Conservation (phyloP, 2,797 vertebrate genomes). For the Holocentrus rufus region DNA sequence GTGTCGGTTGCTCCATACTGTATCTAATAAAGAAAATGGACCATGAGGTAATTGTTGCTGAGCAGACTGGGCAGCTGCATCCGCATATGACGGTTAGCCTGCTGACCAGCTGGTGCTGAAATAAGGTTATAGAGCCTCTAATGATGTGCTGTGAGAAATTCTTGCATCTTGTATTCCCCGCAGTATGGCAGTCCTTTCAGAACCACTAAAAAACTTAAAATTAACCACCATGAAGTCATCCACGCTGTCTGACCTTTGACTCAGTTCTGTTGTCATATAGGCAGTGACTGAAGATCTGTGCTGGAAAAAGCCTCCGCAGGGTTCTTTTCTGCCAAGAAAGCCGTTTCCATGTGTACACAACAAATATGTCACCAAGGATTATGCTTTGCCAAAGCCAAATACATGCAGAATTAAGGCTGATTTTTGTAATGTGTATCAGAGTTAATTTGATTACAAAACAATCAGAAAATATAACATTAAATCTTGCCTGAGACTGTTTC, state of each 20-base stretch:
- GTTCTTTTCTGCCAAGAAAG: conserved; percentile 32
- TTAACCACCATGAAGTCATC: conserved; percentile 8
- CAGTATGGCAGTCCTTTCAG: not conserved
- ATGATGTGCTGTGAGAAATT: conserved; percentile 50
- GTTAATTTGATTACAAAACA: too few relatives aligned
- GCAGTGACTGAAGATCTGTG: not conserved
- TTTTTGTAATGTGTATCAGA: not conserved
- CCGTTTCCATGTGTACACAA: conserved; percentile 28
- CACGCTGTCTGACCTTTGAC: not conserved
- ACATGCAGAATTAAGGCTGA: not conserved
- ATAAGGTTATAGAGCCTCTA: conserved; percentile 70
- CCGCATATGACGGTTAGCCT: conserved; percentile 54
- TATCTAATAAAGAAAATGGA: conserved; percentile 12
- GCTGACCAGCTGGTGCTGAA: conserved; percentile 67
- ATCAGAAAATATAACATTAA: too few relatives aligned
- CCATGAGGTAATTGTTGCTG: conserved; percentile 33
- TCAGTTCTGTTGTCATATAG: not conserved
- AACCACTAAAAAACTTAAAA: not conserved
- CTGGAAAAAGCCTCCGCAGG: conserved; percentile 1
- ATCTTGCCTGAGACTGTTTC: too few relatives aligned
- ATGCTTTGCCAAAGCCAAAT: not conserved
- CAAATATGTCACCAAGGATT: conserved; percentile 27
- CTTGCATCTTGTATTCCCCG: conserved; percentile 11
- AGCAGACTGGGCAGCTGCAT: conserved; percentile 70
- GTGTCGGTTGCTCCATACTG: conserved; percentile 4